Base-by-base conservation (phyloP, 2,113 vertebrate species). In the Aphyosemion australe region DNA sequence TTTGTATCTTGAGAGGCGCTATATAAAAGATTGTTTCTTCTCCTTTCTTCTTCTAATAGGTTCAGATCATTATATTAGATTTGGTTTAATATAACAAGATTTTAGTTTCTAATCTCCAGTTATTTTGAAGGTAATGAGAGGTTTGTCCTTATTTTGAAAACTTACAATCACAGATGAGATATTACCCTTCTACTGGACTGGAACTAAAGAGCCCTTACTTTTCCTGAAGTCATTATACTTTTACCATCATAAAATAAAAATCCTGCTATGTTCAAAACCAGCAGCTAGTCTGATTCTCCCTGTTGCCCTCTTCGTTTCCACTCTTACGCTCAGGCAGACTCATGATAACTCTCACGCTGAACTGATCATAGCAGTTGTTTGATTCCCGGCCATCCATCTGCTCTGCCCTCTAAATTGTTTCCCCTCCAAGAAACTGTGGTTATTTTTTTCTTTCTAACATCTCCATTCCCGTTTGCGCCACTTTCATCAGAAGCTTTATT, bases 301-400 rank as follows among this genome's bases (percentile, higher is more conserved):
- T 48, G 26, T 34, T 4, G 1, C 52, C 6, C 10, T 19, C 8
- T 57, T 39, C 59, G 64, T 15, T 47, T 66, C 12, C 59, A 8
- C 55, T 39, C 56, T 65, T 19, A 43, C 61, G 65, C 61, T 65
- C 54, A 55, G 20, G 67, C 77, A 65, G 70, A 80, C 81, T 82
- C 76, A 47, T 85, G 81, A 82, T 70, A 74, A 77, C 76, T 78
- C 75, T 89, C 73, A 37, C 21, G 64, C 64, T 75, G 80, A 88
- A 91, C 72, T 85, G 87, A 91, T 87, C 77, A 85, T 78, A 82
- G 72, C 87, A 84, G 82, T 79, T 84, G 80, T 83, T 83, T 92
- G 84, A 90, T 88, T 84, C 75, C 71, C n/a, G 61, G 49, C 64
- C 68, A 50, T 88, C 84, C 84, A 85, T 90, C 82, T 89, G 86